Evolutionary conservation across 2,113 vertebrate species (phyloP).

Genomic region (Cnemophilus loriae): DNA sequence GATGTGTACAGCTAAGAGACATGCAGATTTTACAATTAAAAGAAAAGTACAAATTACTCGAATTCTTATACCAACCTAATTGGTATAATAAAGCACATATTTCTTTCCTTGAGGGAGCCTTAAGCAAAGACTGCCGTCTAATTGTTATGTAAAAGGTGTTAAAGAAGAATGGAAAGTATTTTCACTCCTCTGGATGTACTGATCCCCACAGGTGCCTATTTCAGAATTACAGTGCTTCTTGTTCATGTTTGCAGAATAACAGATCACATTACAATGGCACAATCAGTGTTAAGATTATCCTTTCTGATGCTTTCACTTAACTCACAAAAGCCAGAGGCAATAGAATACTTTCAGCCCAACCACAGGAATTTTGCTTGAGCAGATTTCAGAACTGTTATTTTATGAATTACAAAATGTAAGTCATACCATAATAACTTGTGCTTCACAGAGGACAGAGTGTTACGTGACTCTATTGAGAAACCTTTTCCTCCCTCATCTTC

Average conservation of each 20-base stretch:
- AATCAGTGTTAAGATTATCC: background rate
- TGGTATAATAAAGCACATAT: background rate
- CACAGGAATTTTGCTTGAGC: background rate
- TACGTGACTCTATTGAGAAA: fast-evolving
- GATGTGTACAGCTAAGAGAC: background rate
- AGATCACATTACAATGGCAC: background rate
- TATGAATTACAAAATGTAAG: background rate
- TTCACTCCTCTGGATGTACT: background rate
- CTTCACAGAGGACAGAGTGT: background rate
- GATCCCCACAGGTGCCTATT: background rate
- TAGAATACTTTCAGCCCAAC: background rate
- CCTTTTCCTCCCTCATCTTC: background rate
- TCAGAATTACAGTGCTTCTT: background rate
- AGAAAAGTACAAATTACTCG: background rate
- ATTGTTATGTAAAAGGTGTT: background rate
- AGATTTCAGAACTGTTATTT: background rate
- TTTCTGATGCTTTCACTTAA: background rate
- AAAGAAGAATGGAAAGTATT: background rate
- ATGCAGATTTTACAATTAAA: background rate
- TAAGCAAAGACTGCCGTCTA: background rate
- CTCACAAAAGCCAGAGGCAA: background rate
- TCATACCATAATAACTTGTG: background rate
- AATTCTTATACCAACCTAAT: background rate
- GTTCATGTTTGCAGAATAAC: background rate
- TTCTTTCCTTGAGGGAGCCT: background rate